Evolutionary conservation across 2,113 vertebrate genomes (phyloP).

Genomic region (Thymallus thymallus): DNA sequence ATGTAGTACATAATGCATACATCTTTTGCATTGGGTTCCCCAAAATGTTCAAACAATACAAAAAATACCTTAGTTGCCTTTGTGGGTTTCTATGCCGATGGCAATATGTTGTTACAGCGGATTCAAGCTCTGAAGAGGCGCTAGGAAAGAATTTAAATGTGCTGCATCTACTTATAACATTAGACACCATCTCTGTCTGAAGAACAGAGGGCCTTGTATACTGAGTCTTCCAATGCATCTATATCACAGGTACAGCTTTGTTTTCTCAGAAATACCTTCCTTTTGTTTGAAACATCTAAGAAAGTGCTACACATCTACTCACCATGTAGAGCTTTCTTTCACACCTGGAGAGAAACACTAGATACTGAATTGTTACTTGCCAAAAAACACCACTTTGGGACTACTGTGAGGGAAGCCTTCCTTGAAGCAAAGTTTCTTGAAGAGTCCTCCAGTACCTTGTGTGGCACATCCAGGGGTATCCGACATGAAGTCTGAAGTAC

Average conservation of each 20-base stretch:
- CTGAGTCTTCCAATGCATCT: background rate
- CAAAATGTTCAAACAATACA: background rate
- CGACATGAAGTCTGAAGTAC: background rate
- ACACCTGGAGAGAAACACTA: background rate
- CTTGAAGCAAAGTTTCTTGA: background rate
- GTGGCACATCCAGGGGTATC: background rate
- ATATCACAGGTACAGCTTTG: background rate
- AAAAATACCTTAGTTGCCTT: background rate
- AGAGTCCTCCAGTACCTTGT: background rate
- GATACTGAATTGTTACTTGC: background rate
- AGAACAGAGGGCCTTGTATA: background rate
- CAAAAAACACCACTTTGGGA: background rate
- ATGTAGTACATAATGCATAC: too few relatives aligned
- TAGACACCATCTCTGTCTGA: background rate
- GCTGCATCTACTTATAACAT: background rate
- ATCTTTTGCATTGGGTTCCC: too few relatives aligned
- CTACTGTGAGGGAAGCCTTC: background rate
- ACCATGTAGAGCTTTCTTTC: background rate
- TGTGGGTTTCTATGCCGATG: background rate
- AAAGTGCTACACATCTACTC: background rate
- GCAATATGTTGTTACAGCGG: background rate
- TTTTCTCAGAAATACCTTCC: background rate
- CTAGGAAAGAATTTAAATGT: background rate
- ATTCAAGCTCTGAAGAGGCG: background rate
- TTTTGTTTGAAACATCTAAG: background rate